Evolutionary conservation across 2,113 vertebrate species (phyloP).

Genomic region (Hystrix brachyura): DNA sequence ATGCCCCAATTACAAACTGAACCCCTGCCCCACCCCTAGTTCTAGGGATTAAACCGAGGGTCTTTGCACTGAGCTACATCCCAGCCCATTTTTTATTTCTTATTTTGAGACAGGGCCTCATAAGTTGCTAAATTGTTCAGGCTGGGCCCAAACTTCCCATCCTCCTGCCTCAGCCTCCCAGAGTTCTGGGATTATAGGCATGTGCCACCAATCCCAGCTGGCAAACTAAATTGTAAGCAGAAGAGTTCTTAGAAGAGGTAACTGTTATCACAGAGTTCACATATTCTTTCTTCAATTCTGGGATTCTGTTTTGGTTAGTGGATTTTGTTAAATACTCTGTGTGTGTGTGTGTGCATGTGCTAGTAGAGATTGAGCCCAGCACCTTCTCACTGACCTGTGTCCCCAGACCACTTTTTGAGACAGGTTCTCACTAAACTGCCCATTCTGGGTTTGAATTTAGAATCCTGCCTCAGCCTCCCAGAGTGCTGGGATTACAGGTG

Average conservation of each 20-base stretch:
- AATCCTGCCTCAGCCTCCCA: not conserved
- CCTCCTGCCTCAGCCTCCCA: not conserved
- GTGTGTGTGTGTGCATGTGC: not conserved
- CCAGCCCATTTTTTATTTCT: not conserved
- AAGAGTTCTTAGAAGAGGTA: not conserved
- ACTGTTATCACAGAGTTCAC: not conserved
- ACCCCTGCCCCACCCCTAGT: not conserved
- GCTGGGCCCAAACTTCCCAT: not conserved
- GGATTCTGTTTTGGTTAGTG: constrained; percentile 17
- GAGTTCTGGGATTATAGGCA: not conserved
- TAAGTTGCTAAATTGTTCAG: not conserved
- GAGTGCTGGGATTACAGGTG: not conserved
- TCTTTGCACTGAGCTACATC: not conserved
- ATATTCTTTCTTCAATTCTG: not conserved
- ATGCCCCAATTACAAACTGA: not conserved
- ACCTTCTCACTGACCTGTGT: not conserved
- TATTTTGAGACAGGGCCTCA: not conserved
- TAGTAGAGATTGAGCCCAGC: not conserved
- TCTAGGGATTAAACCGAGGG: not conserved
- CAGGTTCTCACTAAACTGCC: not conserved
- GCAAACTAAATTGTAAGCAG: not conserved
- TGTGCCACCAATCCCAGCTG: not conserved
- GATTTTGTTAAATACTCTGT: not conserved
- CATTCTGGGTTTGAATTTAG: not conserved
- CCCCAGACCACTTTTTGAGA: not conserved